phyloP scores from a whole-genome alignment of 2,113 vertebrate species.

The Glaucidium brasilianum region DNA sequence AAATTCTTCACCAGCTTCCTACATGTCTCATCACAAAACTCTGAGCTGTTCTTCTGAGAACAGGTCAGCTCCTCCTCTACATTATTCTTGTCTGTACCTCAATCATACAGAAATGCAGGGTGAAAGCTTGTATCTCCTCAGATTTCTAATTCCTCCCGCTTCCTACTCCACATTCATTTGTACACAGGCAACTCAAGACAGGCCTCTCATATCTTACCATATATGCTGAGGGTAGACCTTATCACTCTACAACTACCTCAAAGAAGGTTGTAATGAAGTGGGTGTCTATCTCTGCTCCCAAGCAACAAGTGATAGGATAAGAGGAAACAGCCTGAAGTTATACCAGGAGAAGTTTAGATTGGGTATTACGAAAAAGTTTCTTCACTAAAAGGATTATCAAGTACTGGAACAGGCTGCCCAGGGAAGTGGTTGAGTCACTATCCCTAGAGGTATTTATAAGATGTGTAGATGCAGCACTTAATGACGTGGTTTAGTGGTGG shows the following conservation, averaged over 20 bases:
- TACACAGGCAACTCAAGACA: background rate
- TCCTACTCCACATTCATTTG: background rate
- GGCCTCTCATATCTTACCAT: background rate
- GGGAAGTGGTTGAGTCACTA: background rate
- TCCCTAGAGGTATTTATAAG: background rate
- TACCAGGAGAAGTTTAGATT: background rate
- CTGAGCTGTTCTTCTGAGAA: background rate
- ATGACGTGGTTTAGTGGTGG: background rate
- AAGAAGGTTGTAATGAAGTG: background rate
- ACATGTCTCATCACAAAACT: background rate
- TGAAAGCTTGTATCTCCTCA: background rate
- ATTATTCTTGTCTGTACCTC: background rate
- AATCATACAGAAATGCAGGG: background rate
- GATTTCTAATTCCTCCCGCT: background rate
- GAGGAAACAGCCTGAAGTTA: background rate
- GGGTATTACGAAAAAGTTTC: background rate
- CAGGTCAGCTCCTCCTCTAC: background rate
- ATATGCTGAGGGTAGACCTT: background rate
- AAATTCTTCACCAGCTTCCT: background rate
- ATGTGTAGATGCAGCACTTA: background rate
- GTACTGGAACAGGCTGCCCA: background rate
- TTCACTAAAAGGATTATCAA: background rate
- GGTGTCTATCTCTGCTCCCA: background rate
- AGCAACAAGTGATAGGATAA: background rate
- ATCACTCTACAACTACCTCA: background rate